Evolutionary conservation across 2,888 invertebrate species (phyloP), one percentile per base, ranked within the genome.

Genomic region (Pachliopta kotzebuea): DNA sequence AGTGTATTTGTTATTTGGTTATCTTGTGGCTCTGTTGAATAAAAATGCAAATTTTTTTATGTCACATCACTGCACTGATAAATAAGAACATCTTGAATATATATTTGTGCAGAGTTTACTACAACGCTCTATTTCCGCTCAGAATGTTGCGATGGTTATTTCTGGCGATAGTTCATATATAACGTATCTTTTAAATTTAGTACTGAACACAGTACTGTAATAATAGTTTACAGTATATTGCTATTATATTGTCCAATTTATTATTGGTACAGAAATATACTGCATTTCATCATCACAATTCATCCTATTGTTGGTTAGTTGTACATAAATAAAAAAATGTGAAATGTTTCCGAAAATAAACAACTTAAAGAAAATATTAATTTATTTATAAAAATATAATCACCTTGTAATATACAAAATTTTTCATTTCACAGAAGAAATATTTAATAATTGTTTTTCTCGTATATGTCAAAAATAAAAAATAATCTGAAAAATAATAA

Each of bases 141-240:
- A 59, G 66, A 68, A 68, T 62, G 70, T 66, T 66, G 67, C 61
- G 65, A 67, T 68, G 65, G 65, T 69, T 72, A 71, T 72, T 71
- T 71, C 68, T 67, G 69, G 70, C 70, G 66, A 65, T 64, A 70
- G 63, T 70, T 70, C 70, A 68, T 61, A 66, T 60, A 68, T 69
- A 68, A 57, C 60, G 59, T 67, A 57, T 67, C 37, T 57, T 66
- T 69, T 72, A 71, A 67, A 59, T 67, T 68, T 69, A 70, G 60
- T 62, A 20, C 49, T 29, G 23, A 52, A 20, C 29, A 29, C 29
- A 62, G 50, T 45, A 8, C 66, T 64, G 63, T 59, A 62, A 65
- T 65, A 67, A 62, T 63, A 7, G 2, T 23, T 17, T 23, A 24
- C 17, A 11, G 24, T 17, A 26, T 26, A 17, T 23, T 23, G 8